Evolutionary conservation across 2,797 vertebrate genomes (phyloP), one percentile per base, ranked within the genome.

Genomic region (Coluber constrictor): DNA sequence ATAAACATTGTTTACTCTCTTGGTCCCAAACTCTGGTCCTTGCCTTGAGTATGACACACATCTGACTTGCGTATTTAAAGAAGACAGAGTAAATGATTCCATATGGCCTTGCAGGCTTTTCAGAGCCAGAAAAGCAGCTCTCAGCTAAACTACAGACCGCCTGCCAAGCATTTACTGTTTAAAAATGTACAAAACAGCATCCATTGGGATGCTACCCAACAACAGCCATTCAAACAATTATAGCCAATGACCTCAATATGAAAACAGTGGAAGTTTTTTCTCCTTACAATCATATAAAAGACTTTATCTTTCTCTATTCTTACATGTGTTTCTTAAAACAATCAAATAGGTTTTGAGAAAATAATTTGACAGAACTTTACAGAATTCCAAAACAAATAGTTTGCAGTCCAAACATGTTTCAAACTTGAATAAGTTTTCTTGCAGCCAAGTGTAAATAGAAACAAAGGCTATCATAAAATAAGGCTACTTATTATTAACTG

Each of bases 61-160:
- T 95, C 95, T 94, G 95, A 90, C 92, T 96, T 90, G 96, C 94
- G 94, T 95, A 94, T 96, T 95, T 96, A 97, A 51, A 86, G 10
- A 89, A 95, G 94, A 94, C 86, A 86, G 92, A 92, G 6, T 97
- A 97, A 97, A 92, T 92, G 92, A 93, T 97, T 97, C 96, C 97
- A 97, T 94, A 97, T 96, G 97, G 95, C n/a, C 93, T 54, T 0
- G 63, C 94, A 94, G 16, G n/a, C 32, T 94, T 92, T 37, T 32
- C 29, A 12, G 66, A 95, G 96, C 95, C 96, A 96, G 96, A 94
- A 47, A 56, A 90, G 93, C 95, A 88, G 92, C 88, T 43, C 83
- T n/a, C 88, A 92, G 92, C 86, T 88, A 86, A 93, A 90, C 27
- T 93, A 43, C 47, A 83, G 89, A 86, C 5, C 90, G 95, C 93